A percentile compares a stretch with the other conserved stretches of the same genome.
Conservation (phyloP, 2,888 invertebrate genomes). For the Galerucella pusilla region DNA sequence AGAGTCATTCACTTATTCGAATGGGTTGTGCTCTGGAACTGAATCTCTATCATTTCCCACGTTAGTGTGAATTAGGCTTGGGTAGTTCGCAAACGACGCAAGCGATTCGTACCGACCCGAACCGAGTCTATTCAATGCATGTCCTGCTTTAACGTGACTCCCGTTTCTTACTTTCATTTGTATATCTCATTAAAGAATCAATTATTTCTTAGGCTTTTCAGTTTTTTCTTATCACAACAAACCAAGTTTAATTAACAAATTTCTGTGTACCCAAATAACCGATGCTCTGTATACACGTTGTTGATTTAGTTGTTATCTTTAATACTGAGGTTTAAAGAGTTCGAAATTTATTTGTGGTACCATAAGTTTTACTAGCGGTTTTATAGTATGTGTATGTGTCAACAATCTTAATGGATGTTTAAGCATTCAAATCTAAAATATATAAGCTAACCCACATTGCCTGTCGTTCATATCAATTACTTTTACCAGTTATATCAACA, state of each 20-base stretch:
- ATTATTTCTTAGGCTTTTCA: background rate
- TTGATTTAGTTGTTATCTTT: conserved; percentile 9
- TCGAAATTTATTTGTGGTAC: conserved; percentile 10
- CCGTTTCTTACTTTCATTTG: background rate
- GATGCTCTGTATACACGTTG: background rate
- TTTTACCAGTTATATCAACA: background rate
- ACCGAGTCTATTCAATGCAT: too few relatives aligned
- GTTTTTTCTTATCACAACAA: background rate
- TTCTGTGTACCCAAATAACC: conserved; percentile 5
- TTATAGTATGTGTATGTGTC: background rate
- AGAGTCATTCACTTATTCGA: too few relatives aligned
- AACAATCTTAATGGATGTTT: background rate
- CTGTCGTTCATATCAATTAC: background rate
- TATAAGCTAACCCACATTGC: background rate
- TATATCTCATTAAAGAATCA: background rate
- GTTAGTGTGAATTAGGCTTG: too few relatives aligned
- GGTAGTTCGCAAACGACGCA: too few relatives aligned
- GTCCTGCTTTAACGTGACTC: background rate
- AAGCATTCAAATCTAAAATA: conserved; percentile 4
- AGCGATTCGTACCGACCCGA: too few relatives aligned
- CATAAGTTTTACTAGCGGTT: background rate
- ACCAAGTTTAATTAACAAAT: background rate
- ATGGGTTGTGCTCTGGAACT: too few relatives aligned
- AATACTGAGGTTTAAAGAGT: background rate
- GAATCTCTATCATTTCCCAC: too few relatives aligned